Base-by-base conservation (phyloP, 2,888 invertebrate genomes). In the Watsonalla binaria region DNA sequence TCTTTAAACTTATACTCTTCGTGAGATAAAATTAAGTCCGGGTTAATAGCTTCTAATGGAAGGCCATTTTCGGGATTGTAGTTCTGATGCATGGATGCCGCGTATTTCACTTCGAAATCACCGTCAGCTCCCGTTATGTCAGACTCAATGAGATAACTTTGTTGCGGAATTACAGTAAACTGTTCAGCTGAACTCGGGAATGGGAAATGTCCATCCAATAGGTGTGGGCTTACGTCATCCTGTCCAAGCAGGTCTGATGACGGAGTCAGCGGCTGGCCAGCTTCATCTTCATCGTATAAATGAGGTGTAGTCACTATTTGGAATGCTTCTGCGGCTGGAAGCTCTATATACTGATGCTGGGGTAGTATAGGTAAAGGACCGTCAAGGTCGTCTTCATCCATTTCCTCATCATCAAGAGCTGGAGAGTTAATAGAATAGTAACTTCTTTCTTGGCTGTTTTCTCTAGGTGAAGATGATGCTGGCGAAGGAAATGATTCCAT, bases 271-370 rank as follows among this genome's bases (percentile, higher is more conserved):
- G 93, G 92, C 60, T 92, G 92, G 15, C 90, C 89, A 45, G 69
- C 92, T 64, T 94, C 94, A 57, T 93, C 93, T 74, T 94, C 93
- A 57, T 93, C 93, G 55, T 93, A 93, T 52, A 92, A 76, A 63
- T 88, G 86, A 51, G 91, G 90, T 8, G 92, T 90, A 7, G 93
- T 90, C 11, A 94, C 91, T 60, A 94, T 74, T 66, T 94, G 94
- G 70, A 94, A 94, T 5, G 92, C 88, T 74, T 93, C 93, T 6
- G 92, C 88, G 6, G 92, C 89, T 50, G 92, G 92, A 52, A 94
- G 82, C 62, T 93, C 90, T 39, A 93, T 83, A 67, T 93, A 94
- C 55, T 93, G 93, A 53, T 92, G 84, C 45, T 84, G 90, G 0
- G 92, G 89, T 51, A 93, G 78, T 59, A 89, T 87, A 5, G 84